phyloP scores from a whole-genome alignment of 2,113 vertebrate species.

The Ammodytes dubius region DNA sequence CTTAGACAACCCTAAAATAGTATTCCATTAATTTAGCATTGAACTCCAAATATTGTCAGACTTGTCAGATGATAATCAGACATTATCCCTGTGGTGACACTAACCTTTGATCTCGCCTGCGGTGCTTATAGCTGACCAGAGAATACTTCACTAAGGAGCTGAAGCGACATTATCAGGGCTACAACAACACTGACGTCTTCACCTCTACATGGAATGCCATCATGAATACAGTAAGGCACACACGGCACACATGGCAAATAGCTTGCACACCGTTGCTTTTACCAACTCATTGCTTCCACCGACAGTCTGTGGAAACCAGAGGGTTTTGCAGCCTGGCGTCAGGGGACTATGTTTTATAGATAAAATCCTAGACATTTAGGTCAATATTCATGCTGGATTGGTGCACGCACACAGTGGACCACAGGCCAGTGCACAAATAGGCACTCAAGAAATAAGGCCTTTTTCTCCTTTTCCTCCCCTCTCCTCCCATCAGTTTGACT shows the following conservation, averaged over 20 bases:
- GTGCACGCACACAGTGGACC: slow-evolving; percentile 41
- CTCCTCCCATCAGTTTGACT: slow-evolving; percentile 89
- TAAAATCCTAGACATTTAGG: slow-evolving; percentile 65
- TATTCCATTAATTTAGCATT: background rate
- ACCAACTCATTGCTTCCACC: slow-evolving; percentile 16
- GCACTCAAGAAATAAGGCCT: slow-evolving; percentile 48
- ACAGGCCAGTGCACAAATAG: slow-evolving; percentile 60
- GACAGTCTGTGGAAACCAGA: slow-evolving; percentile 28
- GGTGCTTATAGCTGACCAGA: slow-evolving; percentile 88
- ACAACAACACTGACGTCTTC: slow-evolving; percentile 91
- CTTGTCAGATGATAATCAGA: background rate
- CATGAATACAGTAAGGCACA: slow-evolving; percentile 92
- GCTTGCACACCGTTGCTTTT: slow-evolving; percentile 33
- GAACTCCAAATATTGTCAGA: background rate
- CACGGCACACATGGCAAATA: slow-evolving; percentile 45
- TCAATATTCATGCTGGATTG: slow-evolving; percentile 70
- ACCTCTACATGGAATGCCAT: slow-evolving; percentile 95
- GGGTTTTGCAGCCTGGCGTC: slow-evolving; percentile 27
- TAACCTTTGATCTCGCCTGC: slow-evolving; percentile 7
- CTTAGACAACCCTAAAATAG: background rate
- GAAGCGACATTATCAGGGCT: slow-evolving; percentile 91
- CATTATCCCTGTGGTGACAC: slow-evolving; percentile 10
- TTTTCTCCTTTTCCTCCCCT: slow-evolving; percentile 36
- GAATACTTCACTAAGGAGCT: slow-evolving; percentile 96
- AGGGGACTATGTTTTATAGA: slow-evolving; percentile 57